Evolutionary conservation across 2,888 invertebrate genomes (phyloP), one percentile per base, ranked within the genome.

Genomic region (Stramonita haemastoma): DNA sequence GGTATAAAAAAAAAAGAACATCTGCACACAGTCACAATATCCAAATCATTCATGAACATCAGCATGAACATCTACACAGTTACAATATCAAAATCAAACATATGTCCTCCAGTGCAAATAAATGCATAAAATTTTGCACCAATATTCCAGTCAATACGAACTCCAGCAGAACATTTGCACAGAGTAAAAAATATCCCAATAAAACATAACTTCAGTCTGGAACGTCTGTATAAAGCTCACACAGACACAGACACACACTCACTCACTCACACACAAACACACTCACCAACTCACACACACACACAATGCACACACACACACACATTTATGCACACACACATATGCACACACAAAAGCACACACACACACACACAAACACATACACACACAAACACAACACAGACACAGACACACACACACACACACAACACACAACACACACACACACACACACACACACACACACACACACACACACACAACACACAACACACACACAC

Each of bases 241-340:
- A 73, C 73, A 13, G 6, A n/a, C 73, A 32, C 34, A 34, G 15
- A 79, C 11, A 11, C 29, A 32, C 36, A 36, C 4, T 8, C 6
- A 26, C 79, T 34, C 19, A 11, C 79, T 2, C 36, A 15, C 34
- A 79, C 13, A 15, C 79, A 34, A 15, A 34, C 34, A 79, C 79
- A 34, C 32, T 11, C 34, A 79, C 13, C 17, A 0, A 0, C 79
- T 34, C 34, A 34, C 79, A 79, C 79, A 34, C 36, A 4, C 77
- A 32, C 60, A 34, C 17, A 56, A 56, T 57, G 57, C 90, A 98
- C 97, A 77, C 99, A 96, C 94, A 99, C 99, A 95, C 95, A 73
- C 8, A 5, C 73, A 73, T 5, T 8, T n/a, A n/a, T n/a, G 8
- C 73, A n/a, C 15, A 77, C n/a, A 19, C 13, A 1, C 32, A 13